phyloP scores from a whole-genome alignment of 2,797 vertebrate species.

The Macropodus opercularis region DNA sequence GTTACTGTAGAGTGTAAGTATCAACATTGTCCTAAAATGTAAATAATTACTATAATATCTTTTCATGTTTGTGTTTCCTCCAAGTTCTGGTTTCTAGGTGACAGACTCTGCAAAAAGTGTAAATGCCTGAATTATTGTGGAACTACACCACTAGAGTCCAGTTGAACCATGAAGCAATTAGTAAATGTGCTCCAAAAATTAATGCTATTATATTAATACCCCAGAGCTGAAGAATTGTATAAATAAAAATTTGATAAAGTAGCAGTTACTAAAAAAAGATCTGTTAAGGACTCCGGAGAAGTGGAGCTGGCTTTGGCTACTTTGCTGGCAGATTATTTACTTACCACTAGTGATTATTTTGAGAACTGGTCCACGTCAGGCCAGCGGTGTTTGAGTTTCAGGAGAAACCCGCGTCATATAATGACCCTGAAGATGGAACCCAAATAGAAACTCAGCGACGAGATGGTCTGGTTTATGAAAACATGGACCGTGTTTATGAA shows the following conservation, averaged over 20 bases:
- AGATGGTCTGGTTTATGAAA: conserved; percentile 3
- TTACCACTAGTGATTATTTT: neutral
- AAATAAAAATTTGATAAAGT: too few relatives aligned
- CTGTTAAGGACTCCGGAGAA: too few relatives aligned
- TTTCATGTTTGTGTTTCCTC: neutral
- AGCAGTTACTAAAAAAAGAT: too few relatives aligned
- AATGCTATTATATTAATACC: too few relatives aligned
- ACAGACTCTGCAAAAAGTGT: too few relatives aligned
- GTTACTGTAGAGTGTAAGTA: neutral
- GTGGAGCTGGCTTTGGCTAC: too few relatives aligned
- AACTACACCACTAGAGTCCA: too few relatives aligned
- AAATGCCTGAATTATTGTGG: too few relatives aligned
- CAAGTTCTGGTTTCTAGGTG: neutral
- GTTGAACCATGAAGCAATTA: too few relatives aligned
- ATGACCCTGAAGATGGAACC: conserved; percentile 16
- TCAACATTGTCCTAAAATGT: neutral
- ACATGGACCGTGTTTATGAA: neutral
- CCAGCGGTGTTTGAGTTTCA: conserved; percentile 35
- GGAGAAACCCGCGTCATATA: neutral
- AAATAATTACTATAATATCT: neutral
- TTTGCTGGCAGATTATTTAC: too few relatives aligned
- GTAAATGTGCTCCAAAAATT: too few relatives aligned
- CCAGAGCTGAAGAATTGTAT: too few relatives aligned
- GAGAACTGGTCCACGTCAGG: neutral
- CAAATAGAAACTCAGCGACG: conserved; percentile 10